Percentiles rank a stretch among this genome's conserved stretches.
phyloP scores from a whole-genome alignment of 2,113 vertebrate genomes.

The Misgurnus anguillicaudatus region DNA sequence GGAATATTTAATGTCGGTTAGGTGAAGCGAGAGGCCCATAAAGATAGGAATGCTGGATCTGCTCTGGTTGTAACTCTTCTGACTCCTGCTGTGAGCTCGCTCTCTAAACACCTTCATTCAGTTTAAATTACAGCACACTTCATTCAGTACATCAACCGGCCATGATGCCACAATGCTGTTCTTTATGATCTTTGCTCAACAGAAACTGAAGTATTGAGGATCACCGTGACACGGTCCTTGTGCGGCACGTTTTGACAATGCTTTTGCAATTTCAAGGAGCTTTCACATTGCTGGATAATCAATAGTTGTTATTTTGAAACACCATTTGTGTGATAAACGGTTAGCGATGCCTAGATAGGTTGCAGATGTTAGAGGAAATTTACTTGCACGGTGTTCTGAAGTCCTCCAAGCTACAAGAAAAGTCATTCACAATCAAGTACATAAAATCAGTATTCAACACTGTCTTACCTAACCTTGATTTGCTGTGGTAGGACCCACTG shows the following conservation, averaged over 20 bases:
- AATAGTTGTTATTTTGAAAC: conserved; percentile 29
- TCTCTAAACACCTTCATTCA: conserved; percentile 48
- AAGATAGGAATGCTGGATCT: conserved; percentile 7
- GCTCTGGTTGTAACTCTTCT: conserved; percentile 23
- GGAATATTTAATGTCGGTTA: conserved; percentile 18
- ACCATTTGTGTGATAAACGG: background rate
- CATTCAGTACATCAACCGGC: background rate
- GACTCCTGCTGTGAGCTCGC: conserved; percentile 18
- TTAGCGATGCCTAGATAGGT: background rate
- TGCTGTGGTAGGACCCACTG: too few relatives aligned
- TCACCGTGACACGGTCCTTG: conserved; percentile 44
- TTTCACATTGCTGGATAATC: conserved; percentile 31
- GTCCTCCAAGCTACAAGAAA: too few relatives aligned
- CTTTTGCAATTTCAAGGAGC: conserved; percentile 29
- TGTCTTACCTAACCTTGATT: too few relatives aligned
- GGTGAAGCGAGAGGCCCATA: conserved; percentile 17
- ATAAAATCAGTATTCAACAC: too few relatives aligned
- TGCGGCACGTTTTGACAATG: conserved; percentile 39
- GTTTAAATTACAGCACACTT: conserved; percentile 41
- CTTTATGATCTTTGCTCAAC: conserved; percentile 38
- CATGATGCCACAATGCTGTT: conserved; percentile 9
- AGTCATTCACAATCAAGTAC: too few relatives aligned
- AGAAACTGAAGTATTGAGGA: conserved; percentile 36
- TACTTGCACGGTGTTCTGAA: too few relatives aligned
- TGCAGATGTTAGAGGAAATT: too few relatives aligned